These are phyloP conservation scores for Sicus ferrugineus DNA, from an alignment of 2,888 invertebrate genomes.

Conservation along the genomic window DNA sequence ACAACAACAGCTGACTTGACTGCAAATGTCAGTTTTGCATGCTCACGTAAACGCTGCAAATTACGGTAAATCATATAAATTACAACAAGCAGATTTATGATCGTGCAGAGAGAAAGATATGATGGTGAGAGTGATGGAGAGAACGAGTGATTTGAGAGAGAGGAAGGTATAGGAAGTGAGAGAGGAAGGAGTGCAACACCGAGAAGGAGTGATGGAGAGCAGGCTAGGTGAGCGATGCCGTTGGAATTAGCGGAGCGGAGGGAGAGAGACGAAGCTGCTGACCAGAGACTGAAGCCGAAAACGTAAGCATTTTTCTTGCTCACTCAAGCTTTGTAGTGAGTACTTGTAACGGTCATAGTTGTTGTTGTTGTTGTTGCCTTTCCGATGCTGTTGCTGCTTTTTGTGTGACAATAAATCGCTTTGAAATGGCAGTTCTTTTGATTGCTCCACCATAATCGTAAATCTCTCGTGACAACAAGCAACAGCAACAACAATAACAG, in stretches of 20 bases:
- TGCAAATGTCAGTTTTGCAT: conserved; percentile 48
- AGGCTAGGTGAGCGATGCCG: background rate
- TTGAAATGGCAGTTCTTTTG: conserved; percentile 20
- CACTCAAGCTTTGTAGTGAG: background rate
- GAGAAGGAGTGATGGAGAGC: background rate
- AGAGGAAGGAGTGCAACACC: too few relatives aligned
- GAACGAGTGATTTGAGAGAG: too few relatives aligned
- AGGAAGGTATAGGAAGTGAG: too few relatives aligned
- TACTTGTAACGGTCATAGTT: background rate
- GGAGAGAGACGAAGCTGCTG: background rate
- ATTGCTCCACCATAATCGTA: conserved; percentile 18
- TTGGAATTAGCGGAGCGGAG: background rate
- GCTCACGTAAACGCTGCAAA: conserved; percentile 60
- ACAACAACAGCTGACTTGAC: background rate
- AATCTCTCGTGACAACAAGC: background rate
- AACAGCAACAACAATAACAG: background rate
- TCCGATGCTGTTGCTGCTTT: background rate
- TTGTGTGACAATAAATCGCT: background rate
- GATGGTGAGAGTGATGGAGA: too few relatives aligned
- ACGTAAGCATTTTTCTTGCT: background rate
- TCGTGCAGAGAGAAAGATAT: background rate
- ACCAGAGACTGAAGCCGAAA: conserved; percentile 1
- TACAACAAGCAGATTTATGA: conserved; percentile 43
- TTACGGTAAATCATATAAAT: conserved; percentile 60
- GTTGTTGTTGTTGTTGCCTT: conserved; percentile 13